These are phyloP conservation scores for Chelon labrosus DNA, from an alignment of 2,797 vertebrate genomes.

Conservation along the genomic window DNA sequence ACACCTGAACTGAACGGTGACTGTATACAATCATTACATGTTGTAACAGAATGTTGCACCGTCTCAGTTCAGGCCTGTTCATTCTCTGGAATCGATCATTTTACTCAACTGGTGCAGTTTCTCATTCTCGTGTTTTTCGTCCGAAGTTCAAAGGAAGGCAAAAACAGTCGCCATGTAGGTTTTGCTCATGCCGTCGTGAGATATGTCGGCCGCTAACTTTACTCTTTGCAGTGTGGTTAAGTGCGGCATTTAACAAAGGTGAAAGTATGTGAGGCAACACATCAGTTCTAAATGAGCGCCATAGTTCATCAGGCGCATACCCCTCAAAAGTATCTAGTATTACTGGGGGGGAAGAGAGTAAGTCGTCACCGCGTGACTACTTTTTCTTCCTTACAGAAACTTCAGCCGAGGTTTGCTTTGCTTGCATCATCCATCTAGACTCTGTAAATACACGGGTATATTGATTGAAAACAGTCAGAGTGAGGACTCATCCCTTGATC, in stretches of 20 bases:
- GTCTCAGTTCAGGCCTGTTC: not conserved
- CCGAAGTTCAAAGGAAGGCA: no score
- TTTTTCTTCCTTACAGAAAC: slow-evolving; percentile 49
- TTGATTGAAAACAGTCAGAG: slow-evolving; percentile 79
- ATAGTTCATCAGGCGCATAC: slow-evolving; percentile 6
- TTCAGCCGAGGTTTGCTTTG: slow-evolving; percentile 66
- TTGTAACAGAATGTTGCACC: no score
- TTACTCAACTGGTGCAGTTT: no score
- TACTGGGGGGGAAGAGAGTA: slow-evolving; percentile 8
- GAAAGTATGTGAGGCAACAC: not conserved
- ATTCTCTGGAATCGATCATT: no score
- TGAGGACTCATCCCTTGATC: slow-evolving; percentile 73
- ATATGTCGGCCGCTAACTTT: not conserved
- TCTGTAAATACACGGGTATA: slow-evolving; percentile 71
- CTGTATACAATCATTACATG: no score
- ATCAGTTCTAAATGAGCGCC: slow-evolving; percentile 1
- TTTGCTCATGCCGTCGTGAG: not conserved
- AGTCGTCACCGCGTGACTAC: slow-evolving; percentile 41
- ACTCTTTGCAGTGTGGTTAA: not conserved
- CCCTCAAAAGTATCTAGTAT: slow-evolving; percentile 1
- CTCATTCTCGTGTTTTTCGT: no score
- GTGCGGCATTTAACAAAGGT: slow-evolving; percentile 3
- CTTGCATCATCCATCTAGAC: slow-evolving; percentile 68
- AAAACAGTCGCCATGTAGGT: no score
- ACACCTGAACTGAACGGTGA: no score